These are phyloP conservation scores for Heteromyza rotundicornis DNA, from an alignment of 2,888 invertebrate species.

Conservation along the genomic window DNA sequence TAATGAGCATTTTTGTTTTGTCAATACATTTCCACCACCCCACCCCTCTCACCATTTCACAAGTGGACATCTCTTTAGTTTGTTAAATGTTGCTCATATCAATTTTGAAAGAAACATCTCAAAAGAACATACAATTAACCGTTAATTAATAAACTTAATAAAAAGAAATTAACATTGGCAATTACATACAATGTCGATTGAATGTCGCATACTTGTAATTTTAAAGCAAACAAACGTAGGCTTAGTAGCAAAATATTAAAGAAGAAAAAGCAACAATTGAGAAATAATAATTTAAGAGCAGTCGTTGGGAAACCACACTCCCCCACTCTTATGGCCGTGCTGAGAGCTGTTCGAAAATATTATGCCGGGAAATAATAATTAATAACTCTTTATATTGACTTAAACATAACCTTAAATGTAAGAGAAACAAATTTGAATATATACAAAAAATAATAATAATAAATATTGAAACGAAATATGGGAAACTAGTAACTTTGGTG, in stretches of 20 bases:
- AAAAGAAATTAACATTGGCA: no score
- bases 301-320: not conserved
- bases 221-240: not conserved
- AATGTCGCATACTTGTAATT: not conserved
- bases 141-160: no score
- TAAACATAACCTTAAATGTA: no score
- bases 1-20: not conserved
- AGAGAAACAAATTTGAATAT: not conserved
- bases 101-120: not conserved
- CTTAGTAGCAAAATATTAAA: not conserved
- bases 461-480: constrained; percentile 41
- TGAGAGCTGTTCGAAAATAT: not conserved
- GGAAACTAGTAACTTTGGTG: constrained; percentile 54
- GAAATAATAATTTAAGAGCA: not conserved
- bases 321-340: not conserved
- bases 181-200: not conserved
- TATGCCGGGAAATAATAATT: not conserved
- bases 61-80: no score
- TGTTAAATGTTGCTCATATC: constrained; percentile 6
- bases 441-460: not conserved
- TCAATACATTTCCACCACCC: not conserved
- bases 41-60: no score
- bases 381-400: not conserved
- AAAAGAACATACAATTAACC: not conserved
- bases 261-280: not conserved